phyloP scores from a whole-genome alignment of 2,888 invertebrate genomes.

The Leptopilina drosophilae region DNA sequence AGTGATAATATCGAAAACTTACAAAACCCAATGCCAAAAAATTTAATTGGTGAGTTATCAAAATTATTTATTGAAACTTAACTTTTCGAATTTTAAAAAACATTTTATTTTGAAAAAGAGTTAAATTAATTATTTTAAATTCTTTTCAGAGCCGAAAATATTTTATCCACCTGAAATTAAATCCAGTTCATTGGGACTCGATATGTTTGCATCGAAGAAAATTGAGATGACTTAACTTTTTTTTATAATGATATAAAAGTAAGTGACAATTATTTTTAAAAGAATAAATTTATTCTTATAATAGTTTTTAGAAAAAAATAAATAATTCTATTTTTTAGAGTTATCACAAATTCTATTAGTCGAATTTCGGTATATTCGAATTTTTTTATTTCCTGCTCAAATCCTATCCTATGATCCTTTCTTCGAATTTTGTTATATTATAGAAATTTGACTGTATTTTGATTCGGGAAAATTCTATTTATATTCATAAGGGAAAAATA shows the following conservation, averaged over 20 bases:
- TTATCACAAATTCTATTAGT: no score
- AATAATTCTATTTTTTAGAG: no score
- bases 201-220: constrained; percentile 66
- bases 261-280: constrained; percentile 11
- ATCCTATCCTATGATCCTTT: no score
- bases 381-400: no score
- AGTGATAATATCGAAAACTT: constrained; percentile 46
- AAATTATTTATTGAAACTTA: no score
- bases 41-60: constrained; percentile 62
- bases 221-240: not conserved
- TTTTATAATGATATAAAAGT: not conserved
- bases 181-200: constrained; percentile 80
- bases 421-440: no score
- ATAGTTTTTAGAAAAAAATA: not conserved
- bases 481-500: no score
- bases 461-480: no score
- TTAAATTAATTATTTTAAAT: not conserved
- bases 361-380: no score
- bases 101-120: no score
- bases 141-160: constrained; percentile 81
- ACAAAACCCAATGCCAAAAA: constrained; percentile 56
- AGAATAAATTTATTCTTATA: constrained; percentile 60
- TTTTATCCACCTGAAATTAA: constrained; percentile 81
- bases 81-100: no score
- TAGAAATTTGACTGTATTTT: no score